Evolutionary conservation across 1,140 invertebrate species (phyloP).

Genomic region (Octopus sinensis): DNA sequence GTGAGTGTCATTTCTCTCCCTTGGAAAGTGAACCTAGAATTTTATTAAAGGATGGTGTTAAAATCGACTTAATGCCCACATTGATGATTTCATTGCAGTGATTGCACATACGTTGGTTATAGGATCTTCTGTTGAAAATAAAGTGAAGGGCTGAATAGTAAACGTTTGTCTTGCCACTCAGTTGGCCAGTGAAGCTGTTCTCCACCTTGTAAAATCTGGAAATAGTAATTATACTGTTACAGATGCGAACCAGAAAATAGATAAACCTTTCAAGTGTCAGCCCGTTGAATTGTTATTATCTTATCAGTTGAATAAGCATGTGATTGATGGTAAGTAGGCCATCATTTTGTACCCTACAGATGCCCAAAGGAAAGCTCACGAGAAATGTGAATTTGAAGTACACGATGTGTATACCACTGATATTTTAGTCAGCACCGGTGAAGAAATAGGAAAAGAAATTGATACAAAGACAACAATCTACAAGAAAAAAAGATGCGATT

Average conservation of each 20-base stretch:
- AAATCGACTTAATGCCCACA: no score
- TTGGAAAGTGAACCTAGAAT: no score
- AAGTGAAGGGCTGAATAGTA: background rate
- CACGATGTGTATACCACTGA: conserved; percentile 99
- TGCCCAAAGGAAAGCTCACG: conserved; percentile 93
- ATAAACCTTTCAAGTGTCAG: background rate
- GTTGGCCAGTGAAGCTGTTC: background rate
- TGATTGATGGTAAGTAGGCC: conserved; percentile 96
- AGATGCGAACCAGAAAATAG: background rate
- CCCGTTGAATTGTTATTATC: conserved; percentile 79
- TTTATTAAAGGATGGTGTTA: no score
- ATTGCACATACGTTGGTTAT: no score
- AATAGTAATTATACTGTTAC: background rate
- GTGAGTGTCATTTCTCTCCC: no score
- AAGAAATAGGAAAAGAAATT: conserved; percentile 78
- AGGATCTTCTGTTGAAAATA: no score
- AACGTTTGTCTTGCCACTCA: background rate
- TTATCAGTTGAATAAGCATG: conserved; percentile 79
- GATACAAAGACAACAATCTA: conserved; percentile 96
- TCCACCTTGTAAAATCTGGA: background rate
- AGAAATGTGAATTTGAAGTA: conserved; percentile 92
- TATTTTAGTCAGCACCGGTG: conserved; percentile 90
- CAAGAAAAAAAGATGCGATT: conserved; percentile 75
- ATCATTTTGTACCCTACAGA: conserved; percentile 98
- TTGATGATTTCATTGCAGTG: no score